Evolutionary conservation across 2,113 vertebrate genomes (phyloP).

Genomic region (Percina caprodes): DNA sequence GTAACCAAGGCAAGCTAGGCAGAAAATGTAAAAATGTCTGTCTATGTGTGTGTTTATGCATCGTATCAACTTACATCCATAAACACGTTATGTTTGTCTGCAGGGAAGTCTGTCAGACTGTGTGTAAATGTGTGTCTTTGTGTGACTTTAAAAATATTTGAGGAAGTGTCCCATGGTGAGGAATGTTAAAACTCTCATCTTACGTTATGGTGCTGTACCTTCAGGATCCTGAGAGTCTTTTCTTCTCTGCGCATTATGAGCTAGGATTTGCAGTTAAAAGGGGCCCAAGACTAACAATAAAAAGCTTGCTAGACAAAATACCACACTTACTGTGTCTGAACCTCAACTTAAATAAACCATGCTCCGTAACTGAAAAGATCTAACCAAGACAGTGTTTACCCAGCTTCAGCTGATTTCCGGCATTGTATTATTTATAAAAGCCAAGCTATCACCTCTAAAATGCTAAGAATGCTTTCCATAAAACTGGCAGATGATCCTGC

Average conservation of each 20-base stretch:
- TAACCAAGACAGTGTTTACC: background rate
- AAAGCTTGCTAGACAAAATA: slow-evolving; percentile 8
- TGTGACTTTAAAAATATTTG: slow-evolving; percentile 1
- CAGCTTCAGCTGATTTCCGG: background rate
- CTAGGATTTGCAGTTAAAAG: slow-evolving; percentile 1
- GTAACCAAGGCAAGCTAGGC: slow-evolving; percentile 5
- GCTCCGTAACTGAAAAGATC: background rate
- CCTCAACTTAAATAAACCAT: background rate
- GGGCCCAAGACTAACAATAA: slow-evolving; percentile 17
- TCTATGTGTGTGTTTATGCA: slow-evolving; percentile 30
- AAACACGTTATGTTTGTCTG: slow-evolving; percentile 13
- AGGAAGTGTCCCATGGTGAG: slow-evolving; percentile 17
- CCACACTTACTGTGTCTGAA: background rate
- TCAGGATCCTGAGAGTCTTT: slow-evolving; percentile 19
- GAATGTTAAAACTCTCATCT: slow-evolving; percentile 37
- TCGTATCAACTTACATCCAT: slow-evolving; percentile 13
- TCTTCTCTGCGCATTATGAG: slow-evolving; percentile 1
- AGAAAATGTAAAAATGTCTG: slow-evolving; percentile 1
- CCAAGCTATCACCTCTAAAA: background rate
- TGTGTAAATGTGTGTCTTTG: slow-evolving; percentile 18
- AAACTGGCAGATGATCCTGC: background rate
- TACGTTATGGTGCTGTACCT: slow-evolving; percentile 4
- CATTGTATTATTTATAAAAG: background rate
- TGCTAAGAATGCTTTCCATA: background rate
- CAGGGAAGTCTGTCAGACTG: background rate